A percentile compares a stretch with the other conserved stretches of the same genome.
These are phyloP conservation scores for Sebastes minor DNA, from an alignment of 2,797 vertebrate species.

Conservation along the genomic window DNA sequence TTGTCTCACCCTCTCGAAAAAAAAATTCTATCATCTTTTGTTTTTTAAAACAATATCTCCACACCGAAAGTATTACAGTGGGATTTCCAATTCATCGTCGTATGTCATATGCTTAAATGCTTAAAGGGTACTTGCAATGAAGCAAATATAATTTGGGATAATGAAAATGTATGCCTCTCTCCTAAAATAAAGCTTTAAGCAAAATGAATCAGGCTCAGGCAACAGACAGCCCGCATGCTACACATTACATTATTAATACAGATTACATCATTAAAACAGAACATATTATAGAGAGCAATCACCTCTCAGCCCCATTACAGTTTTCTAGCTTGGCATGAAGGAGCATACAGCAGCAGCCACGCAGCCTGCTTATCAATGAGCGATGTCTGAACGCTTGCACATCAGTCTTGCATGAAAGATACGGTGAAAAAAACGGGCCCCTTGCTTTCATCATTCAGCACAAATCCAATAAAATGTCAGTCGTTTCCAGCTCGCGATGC, in stretches of 20 bases:
- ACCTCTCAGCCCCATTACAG: constrained; percentile 41
- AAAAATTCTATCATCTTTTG: not conserved
- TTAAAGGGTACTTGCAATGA: not conserved
- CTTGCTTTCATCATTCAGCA: constrained; percentile 47
- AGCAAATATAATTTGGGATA: constrained; percentile 11
- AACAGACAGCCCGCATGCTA: constrained; percentile 22
- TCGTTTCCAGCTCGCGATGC: not conserved
- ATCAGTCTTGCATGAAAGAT: constrained; percentile 25
- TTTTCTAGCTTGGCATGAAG: constrained; percentile 19
- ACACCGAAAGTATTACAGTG: not conserved
- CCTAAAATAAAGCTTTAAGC: constrained; percentile 22
- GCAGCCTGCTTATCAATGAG: constrained; percentile 51
- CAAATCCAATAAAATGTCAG: constrained; percentile 46
- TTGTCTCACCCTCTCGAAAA: not conserved
- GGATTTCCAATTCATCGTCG: not conserved
- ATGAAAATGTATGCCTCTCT: constrained; percentile 30
- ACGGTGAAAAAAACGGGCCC: constrained; percentile 23
- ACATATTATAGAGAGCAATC: constrained; percentile 42
- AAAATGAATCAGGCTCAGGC: constrained; percentile 20
- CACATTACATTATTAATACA: constrained; percentile 47
- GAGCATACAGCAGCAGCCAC: constrained; percentile 25
- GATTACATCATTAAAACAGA: constrained; percentile 53
- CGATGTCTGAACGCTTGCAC: constrained; percentile 30
- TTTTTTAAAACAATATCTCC: not conserved
- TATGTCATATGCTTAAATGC: not conserved